Evolutionary conservation across 2,113 vertebrate species (phyloP), one percentile per base, ranked within the genome.

Genomic region (Syrrhaptes paradoxus): DNA sequence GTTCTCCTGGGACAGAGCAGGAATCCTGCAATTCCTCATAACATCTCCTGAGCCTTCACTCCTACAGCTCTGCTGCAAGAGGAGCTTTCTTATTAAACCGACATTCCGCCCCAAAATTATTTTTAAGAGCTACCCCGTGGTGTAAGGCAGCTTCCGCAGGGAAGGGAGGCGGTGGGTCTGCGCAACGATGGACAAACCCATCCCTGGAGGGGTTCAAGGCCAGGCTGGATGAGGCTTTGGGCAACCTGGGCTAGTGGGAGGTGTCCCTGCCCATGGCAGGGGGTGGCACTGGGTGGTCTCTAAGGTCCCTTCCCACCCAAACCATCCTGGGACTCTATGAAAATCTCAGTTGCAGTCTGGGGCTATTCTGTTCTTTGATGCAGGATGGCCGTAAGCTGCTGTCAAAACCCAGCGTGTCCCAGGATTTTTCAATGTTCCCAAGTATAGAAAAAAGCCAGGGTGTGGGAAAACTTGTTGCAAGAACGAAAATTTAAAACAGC

Each of bases 1-100:
- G 1, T 0, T n/a, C 43, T 55, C 45, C 9, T 7, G 2, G 9
- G 34, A 32, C 22, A 36, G 2, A 13, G 46, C 17, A 8, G 24
- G 9, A 25, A 2, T 61, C 49, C 5, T 7, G 16, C 28, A 41
- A 5, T 25, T 81, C 45, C 36, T 38, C 43, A 9, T 9, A 51
- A 25, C 29, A 54, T 43, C 52, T 26, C 41, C 19, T 1, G 5
- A 45, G 20, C 29, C 34, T 77, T 10, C 9, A 18, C 25, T 49
- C 34, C 48, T 7, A 48, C n/a, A 34, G 17, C 46, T 45, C 77
- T 74, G 63, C 16, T 67, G 38, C 29, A 46, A 17, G 31, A 32
- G 49, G 13, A 51, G 9, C 24, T 84, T 49, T 22, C 15, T 54
- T 54, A 18, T 14, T 13, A 34, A 55, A 22, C 41, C 54, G 32